phyloP scores from a whole-genome alignment of 2,888 invertebrate genomes.

The Actias luna region DNA sequence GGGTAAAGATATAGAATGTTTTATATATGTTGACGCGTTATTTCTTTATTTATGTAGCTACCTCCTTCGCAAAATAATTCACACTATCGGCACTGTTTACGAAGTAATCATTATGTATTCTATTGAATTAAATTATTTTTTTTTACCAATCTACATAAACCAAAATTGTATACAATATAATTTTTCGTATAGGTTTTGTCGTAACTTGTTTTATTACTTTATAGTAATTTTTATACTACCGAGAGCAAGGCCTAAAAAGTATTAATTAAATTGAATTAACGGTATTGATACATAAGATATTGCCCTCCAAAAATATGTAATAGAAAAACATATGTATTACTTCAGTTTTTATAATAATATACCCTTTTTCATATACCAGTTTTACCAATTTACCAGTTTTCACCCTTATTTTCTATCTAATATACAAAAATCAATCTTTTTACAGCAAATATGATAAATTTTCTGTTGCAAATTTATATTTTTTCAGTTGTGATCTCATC shows the following conservation, averaged over 20 bases:
- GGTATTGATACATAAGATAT: neutral
- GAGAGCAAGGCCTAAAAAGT: neutral
- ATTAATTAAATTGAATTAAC: neutral
- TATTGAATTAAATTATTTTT: neutral
- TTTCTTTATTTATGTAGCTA: too few relatives aligned
- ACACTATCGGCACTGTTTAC: too few relatives aligned
- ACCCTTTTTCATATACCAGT: too few relatives aligned
- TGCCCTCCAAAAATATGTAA: neutral
- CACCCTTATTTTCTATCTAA: neutral
- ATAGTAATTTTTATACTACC: neutral
- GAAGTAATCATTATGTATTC: neutral
- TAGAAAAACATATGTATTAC: too few relatives aligned
- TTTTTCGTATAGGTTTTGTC: neutral
- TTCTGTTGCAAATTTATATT: neutral
- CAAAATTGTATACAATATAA: neutral
- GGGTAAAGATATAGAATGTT: too few relatives aligned
- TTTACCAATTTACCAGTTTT: too few relatives aligned
- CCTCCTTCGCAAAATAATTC: too few relatives aligned
- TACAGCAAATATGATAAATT: neutral
- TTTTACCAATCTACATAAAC: neutral
- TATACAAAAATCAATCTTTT: neutral
- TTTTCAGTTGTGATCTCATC: slow-evolving; percentile 45
- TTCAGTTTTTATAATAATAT: too few relatives aligned
- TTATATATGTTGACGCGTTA: too few relatives aligned
- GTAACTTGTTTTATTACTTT: neutral